These are phyloP conservation scores for Cephus rjabovi DNA, from an alignment of 2,888 invertebrate genomes.

Conservation along the genomic window DNA sequence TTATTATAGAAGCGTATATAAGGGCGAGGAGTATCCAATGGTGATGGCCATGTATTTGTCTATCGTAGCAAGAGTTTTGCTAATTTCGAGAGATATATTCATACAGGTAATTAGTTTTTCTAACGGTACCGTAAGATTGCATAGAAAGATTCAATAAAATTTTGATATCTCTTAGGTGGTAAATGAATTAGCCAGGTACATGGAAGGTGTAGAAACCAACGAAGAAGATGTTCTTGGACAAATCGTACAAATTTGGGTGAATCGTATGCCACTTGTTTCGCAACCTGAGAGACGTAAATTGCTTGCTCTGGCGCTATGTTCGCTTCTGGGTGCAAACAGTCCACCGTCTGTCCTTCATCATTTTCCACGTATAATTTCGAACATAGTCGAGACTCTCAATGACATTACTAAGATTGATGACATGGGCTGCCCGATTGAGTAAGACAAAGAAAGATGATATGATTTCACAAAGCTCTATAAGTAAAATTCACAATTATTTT, in stretches of 20 bases:
- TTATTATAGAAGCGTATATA: slow-evolving; percentile 73
- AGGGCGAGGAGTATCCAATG: slow-evolving; percentile 78
- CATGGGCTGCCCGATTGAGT: slow-evolving; percentile 73
- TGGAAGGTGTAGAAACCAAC: slow-evolving; percentile 65
- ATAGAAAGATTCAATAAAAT: neutral
- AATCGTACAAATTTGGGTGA: slow-evolving; percentile 83
- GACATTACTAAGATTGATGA: slow-evolving; percentile 83
- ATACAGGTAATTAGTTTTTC: slow-evolving; percentile 46
- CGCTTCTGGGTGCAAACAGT: slow-evolving; percentile 77
- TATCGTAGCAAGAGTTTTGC: slow-evolving; percentile 81
- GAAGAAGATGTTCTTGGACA: slow-evolving; percentile 77
- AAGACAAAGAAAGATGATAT: slow-evolving; percentile 53
- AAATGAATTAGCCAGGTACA: slow-evolving; percentile 46
- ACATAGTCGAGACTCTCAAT: slow-evolving; percentile 81
- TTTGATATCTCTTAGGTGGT: slow-evolving; percentile 39
- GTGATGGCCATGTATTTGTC: slow-evolving; percentile 83
- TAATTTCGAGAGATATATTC: slow-evolving; percentile 70
- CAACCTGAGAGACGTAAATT: slow-evolving; percentile 87
- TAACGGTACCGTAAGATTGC: neutral
- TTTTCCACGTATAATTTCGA: slow-evolving; percentile 79
- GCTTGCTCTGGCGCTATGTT: slow-evolving; percentile 76
- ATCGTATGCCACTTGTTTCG: slow-evolving; percentile 81
- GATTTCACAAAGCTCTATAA: neutral
- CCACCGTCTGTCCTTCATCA: slow-evolving; percentile 75
- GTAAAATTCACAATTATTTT: slow-evolving; percentile 27